These are phyloP conservation scores for Holothuria leucospilota DNA, from an alignment of 53 echinoderm and acorn worm genomes.

Conservation along the genomic window DNA sequence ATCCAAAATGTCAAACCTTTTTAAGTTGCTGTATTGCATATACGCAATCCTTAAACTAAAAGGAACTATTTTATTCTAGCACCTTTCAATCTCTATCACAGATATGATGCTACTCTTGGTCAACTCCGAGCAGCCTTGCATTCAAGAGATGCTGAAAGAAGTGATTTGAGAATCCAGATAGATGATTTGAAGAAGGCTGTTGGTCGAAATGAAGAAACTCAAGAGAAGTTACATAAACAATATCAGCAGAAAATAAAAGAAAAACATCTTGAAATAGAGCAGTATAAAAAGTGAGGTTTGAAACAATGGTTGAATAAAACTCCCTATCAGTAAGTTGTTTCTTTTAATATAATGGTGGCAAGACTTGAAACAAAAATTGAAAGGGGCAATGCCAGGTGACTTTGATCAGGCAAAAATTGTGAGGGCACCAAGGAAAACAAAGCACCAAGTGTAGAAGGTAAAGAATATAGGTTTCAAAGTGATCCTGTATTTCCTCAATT, in stretches of 20 bases:
- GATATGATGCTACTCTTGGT: conserved; percentile 57
- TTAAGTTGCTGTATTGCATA: no score
- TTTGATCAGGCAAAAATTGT: no score
- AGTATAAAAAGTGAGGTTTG: conserved; percentile 79
- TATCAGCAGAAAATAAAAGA: conserved; percentile 87
- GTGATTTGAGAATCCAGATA: conserved; percentile 83
- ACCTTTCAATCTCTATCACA: not conserved
- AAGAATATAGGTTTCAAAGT: no score
- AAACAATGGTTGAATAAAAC: not conserved
- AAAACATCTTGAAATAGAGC: conserved; percentile 78
- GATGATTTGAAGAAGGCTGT: conserved; percentile 73
- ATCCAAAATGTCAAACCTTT: no score
- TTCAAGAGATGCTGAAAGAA: conserved; percentile 72
- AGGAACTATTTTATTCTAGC: no score
- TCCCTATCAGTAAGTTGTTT: not conserved
- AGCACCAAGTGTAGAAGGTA: no score
- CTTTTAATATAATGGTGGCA: no score
- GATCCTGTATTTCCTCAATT: no score
- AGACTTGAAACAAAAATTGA: no score
- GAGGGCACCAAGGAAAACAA: no score
- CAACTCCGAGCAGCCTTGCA: conserved; percentile 70
- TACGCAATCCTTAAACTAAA: no score
- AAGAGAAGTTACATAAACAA: conserved; percentile 80
- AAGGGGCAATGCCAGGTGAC: no score
- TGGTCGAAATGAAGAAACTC: conserved; percentile 64